Evolutionary conservation across 2,797 vertebrate species (phyloP), one percentile per base, ranked within the genome.

Genomic region (Enteromius argenteus): DNA sequence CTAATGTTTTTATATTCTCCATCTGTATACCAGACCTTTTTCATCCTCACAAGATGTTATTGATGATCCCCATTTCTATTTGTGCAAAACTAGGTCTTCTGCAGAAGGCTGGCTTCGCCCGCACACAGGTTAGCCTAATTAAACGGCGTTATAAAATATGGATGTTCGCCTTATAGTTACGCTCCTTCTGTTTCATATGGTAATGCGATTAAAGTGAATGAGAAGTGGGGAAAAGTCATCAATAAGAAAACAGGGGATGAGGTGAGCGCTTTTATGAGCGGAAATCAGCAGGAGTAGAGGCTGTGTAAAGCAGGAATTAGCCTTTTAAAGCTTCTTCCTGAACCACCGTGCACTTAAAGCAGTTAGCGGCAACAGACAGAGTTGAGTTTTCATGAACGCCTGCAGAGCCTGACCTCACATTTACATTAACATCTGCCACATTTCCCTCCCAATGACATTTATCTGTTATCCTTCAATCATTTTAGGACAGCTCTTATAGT

Each of bases 61-160:
- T 87, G 83, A 89, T 89, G 88, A 86, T 64, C 15, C 72, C 77
- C 82, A 84, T 86, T 87, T 83, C 42, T 76, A 77, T 83, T 84
- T 79, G 77, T 81, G 72, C 35, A 51, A 75, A 75, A 37, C 64
- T 76, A 74, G 81, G 84, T 85, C 78, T 77, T 66, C 79, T 83
- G 78, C 56, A 78, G 85, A 69, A 56, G 53, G 13, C 30, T 21
- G 37, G 72, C 39, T 81, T 80, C 9, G 5, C 67, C 37, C 14
- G 35, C 39, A 83, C 75, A 46, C 73, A 84, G 62, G 83, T 88
- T 80, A 87, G 88, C 85, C 86, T 86, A 90, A 91, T 90, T 83
- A 83, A 90, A 88, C n/a, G 23, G 30, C 0, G 49, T 84, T 79
- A 84, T 87, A 77, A 90, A 90, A 89, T 82, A 89, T 62, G 87